Percentiles rank a stretch among this genome's conserved stretches.
Evolutionary conservation across 2,113 vertebrate species (phyloP).

Genomic region (Pelecanoides urinatrix): DNA sequence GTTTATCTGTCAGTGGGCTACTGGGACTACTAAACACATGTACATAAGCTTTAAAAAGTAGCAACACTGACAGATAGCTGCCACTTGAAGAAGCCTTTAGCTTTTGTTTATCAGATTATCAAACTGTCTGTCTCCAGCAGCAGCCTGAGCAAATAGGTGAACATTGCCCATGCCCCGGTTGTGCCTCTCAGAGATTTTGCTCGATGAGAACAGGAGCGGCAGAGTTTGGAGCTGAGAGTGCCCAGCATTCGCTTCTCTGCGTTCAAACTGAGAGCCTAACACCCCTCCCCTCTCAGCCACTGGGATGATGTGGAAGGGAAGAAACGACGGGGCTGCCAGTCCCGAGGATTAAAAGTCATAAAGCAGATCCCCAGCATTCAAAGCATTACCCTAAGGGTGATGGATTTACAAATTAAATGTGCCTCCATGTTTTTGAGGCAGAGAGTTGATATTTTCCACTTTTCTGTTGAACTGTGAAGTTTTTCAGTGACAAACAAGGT

Average conservation of each 20-base stretch:
- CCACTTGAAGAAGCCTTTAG: background rate
- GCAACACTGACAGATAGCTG: background rate
- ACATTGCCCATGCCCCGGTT: no score
- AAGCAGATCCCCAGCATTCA: background rate
- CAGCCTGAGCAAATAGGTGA: background rate
- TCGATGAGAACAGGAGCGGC: background rate
- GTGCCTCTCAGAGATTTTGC: accelerated
- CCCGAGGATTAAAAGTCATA: background rate
- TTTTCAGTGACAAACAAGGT: background rate
- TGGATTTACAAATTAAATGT: background rate
- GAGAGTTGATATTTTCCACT: background rate
- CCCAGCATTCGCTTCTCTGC: background rate
- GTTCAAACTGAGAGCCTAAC: background rate
- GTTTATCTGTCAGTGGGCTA: background rate
- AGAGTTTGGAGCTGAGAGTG: background rate
- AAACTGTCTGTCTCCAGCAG: background rate
- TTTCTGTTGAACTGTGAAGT: background rate
- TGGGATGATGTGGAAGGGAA: background rate
- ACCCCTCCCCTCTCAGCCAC: background rate
- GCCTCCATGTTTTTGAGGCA: background rate
- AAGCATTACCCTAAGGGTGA: background rate
- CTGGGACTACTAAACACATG: background rate
- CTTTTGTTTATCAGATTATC: background rate
- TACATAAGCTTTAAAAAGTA: background rate
- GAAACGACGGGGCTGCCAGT: background rate